Percentiles rank a stretch among this genome's conserved stretches.
These are phyloP conservation scores for Periplaneta americana DNA, from an alignment of 1,140 invertebrate genomes.

Conservation along the genomic window DNA sequence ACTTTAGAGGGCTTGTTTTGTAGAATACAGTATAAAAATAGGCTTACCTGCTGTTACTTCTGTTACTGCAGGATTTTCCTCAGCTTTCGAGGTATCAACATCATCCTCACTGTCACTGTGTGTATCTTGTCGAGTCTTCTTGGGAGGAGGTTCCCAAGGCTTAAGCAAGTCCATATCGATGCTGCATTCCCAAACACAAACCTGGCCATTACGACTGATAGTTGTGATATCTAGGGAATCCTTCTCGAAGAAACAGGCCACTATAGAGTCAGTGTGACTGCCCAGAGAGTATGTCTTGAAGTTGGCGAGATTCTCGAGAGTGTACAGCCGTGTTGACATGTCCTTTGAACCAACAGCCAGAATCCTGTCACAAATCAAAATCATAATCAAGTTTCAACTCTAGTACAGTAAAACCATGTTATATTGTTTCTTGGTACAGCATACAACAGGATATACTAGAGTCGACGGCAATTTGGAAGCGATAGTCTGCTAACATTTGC, in stretches of 20 bases:
- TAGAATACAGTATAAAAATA: no score
- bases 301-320: slow-evolving; percentile 66
- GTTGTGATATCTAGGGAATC: slow-evolving; percentile 77
- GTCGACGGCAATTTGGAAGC: no score
- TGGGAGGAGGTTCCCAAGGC: slow-evolving; percentile 40
- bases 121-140: slow-evolving; percentile 35
- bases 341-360: slow-evolving; percentile 84
- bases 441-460: no score
- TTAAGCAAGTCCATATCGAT: slow-evolving; percentile 60
- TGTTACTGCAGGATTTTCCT: slow-evolving; percentile 43
- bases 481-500: no score
- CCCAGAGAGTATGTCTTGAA: slow-evolving; percentile 66
- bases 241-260: slow-evolving; percentile 83
- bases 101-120: slow-evolving; percentile 41
- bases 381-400: not conserved
- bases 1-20: no score
- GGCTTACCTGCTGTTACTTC: not conserved
- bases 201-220: slow-evolving; percentile 58
- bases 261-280: slow-evolving; percentile 74
- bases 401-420: no score
- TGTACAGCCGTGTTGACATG: slow-evolving; percentile 74
- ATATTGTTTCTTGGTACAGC: no score
- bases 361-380: slow-evolving; percentile 41
- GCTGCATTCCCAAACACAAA: slow-evolving; percentile 86
- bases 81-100: slow-evolving; percentile 40